A percentile compares a stretch with the other conserved stretches of the same genome.
Conservation (phyloP, 2,888 invertebrate species). For the Drosophila cognata region DNA sequence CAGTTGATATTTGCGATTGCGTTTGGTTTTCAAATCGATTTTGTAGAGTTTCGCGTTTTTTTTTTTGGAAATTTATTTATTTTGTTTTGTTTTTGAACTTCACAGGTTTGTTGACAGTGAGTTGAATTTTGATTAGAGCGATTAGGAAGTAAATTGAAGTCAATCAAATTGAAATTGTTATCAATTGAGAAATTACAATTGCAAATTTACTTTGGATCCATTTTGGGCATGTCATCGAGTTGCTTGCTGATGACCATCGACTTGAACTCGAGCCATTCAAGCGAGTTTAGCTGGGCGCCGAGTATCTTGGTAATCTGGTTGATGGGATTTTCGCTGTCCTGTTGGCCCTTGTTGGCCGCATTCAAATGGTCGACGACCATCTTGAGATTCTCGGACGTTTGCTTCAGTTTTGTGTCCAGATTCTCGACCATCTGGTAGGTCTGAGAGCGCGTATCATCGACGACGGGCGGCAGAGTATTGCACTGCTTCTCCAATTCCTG, state of each 20-base stretch:
- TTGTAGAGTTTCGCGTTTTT: too few species aligned
- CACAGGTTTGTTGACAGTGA: too few species aligned
- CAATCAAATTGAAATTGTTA: too few species aligned
- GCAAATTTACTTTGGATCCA: conserved; percentile 74
- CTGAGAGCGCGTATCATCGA: conserved; percentile 88
- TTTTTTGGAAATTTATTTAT: too few species aligned
- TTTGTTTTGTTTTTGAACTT: too few species aligned
- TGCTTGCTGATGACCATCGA: conserved; percentile 91
- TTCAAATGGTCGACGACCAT: conserved; percentile 98
- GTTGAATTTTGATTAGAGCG: too few species aligned
- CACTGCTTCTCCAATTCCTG: conserved; percentile 94
- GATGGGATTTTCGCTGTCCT: conserved; percentile 93
- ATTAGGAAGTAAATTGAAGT: too few species aligned
- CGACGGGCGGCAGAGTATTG: conserved; percentile 88
- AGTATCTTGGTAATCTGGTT: conserved; percentile 96
- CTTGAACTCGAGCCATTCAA: conserved; percentile 97
- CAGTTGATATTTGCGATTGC: not conserved
- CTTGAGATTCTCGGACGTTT: conserved; percentile 97
- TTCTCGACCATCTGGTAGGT: conserved; percentile 96
- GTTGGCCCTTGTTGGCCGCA: conserved; percentile 91
- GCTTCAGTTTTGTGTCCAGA: conserved; percentile 95
- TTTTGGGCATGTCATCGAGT: conserved; percentile 92
- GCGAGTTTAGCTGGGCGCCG: conserved; percentile 97
- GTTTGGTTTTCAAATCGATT: too few species aligned
- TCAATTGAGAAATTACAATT: too few species aligned